Evolutionary conservation across 2,113 vertebrate species (phyloP).

Genomic region (Barnardius zonarius): DNA sequence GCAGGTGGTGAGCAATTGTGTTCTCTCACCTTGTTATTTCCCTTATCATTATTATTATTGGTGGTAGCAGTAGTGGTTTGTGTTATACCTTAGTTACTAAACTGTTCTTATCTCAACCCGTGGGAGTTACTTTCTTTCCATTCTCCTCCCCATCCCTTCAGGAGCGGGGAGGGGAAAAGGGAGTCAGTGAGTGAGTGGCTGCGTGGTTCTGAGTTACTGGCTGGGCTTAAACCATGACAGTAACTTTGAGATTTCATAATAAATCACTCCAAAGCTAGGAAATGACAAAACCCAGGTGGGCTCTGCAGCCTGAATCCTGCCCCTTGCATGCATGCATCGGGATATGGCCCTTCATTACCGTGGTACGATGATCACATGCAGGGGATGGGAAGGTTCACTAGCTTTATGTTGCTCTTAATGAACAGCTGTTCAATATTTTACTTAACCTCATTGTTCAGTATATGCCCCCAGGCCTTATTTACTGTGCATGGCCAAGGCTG

Average conservation of each 20-base stretch:
- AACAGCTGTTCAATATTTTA: slow-evolving; percentile 34
- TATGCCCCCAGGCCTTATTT: slow-evolving; percentile 7
- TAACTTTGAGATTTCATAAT: not conserved
- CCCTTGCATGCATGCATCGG: accelerated
- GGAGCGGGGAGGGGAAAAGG: not conserved
- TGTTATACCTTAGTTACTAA: not conserved
- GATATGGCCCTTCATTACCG: accelerated
- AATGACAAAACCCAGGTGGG: not conserved
- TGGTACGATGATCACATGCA: not conserved
- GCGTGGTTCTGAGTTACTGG: not conserved
- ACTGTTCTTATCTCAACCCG: not conserved
- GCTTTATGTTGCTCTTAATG: slow-evolving; percentile 10
- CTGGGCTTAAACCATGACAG: not conserved
- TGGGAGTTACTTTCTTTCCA: not conserved
- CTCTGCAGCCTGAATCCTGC: not conserved
- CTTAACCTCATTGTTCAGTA: slow-evolving; percentile 5
- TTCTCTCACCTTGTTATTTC: not conserved
- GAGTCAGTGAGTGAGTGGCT: not conserved
- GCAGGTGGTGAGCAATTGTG: too few species aligned
- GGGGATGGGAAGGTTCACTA: not conserved
- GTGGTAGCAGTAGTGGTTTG: not conserved
- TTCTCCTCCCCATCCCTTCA: not conserved
- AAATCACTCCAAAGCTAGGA: not conserved
- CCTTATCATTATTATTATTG: not conserved
- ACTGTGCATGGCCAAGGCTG: not conserved